Evolutionary conservation across 2,888 invertebrate species (phyloP), one percentile per base, ranked within the genome.

Genomic region (Dryobotodes eremita): DNA sequence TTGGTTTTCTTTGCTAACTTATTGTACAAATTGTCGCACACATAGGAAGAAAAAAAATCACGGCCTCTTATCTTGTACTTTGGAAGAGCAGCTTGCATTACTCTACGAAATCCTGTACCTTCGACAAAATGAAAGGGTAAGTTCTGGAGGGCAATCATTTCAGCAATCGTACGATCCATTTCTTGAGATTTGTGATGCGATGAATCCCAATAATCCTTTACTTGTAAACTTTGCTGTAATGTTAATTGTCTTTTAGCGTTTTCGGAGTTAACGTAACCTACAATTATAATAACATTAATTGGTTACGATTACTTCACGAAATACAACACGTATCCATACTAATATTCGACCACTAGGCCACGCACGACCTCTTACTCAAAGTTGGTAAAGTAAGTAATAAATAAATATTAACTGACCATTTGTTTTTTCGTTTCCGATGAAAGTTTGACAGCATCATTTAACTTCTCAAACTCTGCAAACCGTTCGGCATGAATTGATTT

Each of bases 91-190:
- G 73, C 68, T 42, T 86, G 70, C 80, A 85, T 82, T 65, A 85
- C 50, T 80, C 86, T 71, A 26, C 83, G 82, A 85, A 85, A 86
- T 68, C 82, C 86, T 72, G 61, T 77, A 75, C 80, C 82, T 76
- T 87, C 87, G 42, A 87, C 84, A 80, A 87, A 87, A 80, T 82
- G 20, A 73, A 87, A 86, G 36, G 87, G 83, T 71, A 84, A 74
- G 74, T 87, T 75, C 42, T 86, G 82, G 46, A 87, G 62, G 62
- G 87, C 87, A 76, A 87, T 86, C 87, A 87, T 87, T 83, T 86
- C 87, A 62, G 71, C 73, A 81, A 87, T 86, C 26, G 20, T 68
- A 68, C 68, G 26, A 68, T 68, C 68, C 74, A 87, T 80, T 84
- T 85, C 66, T 66, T 77, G 70, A 70, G 85, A 79, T 79, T 82